Base-by-base conservation (phyloP, 2,888 invertebrate genomes). In the Leptopilina drosophilae region DNA sequence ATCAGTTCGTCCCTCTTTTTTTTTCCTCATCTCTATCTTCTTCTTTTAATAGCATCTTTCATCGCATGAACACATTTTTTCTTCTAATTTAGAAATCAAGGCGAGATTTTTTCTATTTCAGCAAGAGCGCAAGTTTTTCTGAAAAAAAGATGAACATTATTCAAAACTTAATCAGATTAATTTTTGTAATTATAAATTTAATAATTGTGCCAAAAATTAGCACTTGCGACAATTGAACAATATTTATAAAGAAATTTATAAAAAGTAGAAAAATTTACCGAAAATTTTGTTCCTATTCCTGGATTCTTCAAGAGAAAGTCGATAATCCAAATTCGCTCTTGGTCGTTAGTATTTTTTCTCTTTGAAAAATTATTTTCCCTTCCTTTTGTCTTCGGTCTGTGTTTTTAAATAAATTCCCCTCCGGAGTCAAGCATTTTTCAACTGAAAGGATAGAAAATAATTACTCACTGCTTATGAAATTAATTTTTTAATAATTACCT, bases 251-350 rank as follows among this genome's bases (percentile, higher is more conserved):
- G 1, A 20, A 20, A 20, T 20, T 20, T 8, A 42, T n/a, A 73
- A 73, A 59, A 4, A 56, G 33, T 75, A 64, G 42, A 76, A 42
- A 59, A 26, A 42, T 76, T 40, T 76, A 64, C 76, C 11, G 40
- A 64, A 20, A 76, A 64, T 26, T 76, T 20, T 46, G 42, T 49
- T 64, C 20, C 11, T 12, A 7, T 42, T 0, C 7, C 42, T 0
- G 59, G 6, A n/a, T 15, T 59, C 26, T 20, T n/a, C 56, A 9
- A 69, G n/a, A 53, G 53, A 69, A 14, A 53, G 53, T 53, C 53
- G 53, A 33, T 33, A 33, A 33, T 53, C 6, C 11, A 8, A 7
- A 26, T 56, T 49, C 49, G 3, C 0, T n/a, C 49, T 69, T 26
- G 20, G 40, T n/a, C 40, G n/a, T 40, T 40, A 65, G n/a, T 6